Percentiles rank a stretch among this genome's conserved stretches.
Conservation (phyloP, 92 coral and sea anemone species). For the Zoanthus sansibaricus region DNA sequence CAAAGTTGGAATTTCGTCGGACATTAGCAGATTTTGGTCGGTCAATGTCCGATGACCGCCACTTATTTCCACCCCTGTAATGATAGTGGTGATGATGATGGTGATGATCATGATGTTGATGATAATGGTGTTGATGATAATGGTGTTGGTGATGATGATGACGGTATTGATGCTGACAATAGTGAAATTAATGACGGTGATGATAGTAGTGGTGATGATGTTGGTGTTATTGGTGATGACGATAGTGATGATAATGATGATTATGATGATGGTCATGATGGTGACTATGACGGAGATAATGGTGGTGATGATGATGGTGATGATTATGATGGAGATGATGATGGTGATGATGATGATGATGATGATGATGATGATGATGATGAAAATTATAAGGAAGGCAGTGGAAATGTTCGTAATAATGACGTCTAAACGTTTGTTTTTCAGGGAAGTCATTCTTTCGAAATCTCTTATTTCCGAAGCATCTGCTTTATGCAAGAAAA, state of each 20-base stretch:
- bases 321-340: background rate
- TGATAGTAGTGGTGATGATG: too few relatives aligned
- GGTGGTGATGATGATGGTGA: too few relatives aligned
- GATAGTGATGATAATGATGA: background rate
- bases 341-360: background rate
- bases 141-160: background rate
- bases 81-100: too few relatives aligned
- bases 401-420: background rate
- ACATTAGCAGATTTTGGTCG: too few relatives aligned
- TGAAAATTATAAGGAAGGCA: background rate
- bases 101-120: too few relatives aligned
- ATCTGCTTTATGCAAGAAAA: constrained; percentile 51
- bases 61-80: too few relatives aligned
- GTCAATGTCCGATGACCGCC: too few relatives aligned
- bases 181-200: too few relatives aligned
- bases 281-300: background rate
- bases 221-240: too few relatives aligned
- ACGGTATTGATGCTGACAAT: too few relatives aligned
- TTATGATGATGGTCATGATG: background rate
- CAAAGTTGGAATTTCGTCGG: too few relatives aligned
- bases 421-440: background rate
- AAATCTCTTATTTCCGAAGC: constrained; percentile 58
- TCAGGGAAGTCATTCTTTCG: constrained; percentile 42
- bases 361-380: background rate
- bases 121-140: background rate